Evolutionary conservation across 2,888 invertebrate genomes (phyloP).

Genomic region (Cantharis nigra): DNA sequence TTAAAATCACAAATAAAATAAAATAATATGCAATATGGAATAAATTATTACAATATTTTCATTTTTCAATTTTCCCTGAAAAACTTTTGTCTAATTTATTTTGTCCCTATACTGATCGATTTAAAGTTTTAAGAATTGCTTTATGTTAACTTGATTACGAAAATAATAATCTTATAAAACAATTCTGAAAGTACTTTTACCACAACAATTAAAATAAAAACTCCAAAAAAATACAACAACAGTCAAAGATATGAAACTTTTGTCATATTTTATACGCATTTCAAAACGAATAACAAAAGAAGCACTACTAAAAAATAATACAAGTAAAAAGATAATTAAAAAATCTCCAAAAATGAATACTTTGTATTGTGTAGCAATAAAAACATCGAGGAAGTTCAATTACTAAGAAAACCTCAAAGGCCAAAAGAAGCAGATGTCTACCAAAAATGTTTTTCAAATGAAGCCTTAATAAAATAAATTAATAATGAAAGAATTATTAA

Average conservation of each 20-base stretch:
- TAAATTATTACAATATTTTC: too few species aligned
- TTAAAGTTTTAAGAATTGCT: too few species aligned
- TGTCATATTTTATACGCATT: background rate
- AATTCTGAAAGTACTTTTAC: too few species aligned
- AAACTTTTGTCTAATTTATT: too few species aligned
- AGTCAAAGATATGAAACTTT: background rate
- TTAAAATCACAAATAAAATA: background rate
- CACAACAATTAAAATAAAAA: background rate
- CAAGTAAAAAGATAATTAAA: background rate
- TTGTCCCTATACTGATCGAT: too few species aligned
- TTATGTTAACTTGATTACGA: too few species aligned
- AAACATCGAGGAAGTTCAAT: too few species aligned
- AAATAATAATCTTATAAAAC: too few species aligned
- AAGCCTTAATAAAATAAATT: background rate
- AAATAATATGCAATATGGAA: background rate
- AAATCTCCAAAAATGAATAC: background rate
- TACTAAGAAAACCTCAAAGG: background rate
- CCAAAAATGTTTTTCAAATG: background rate
- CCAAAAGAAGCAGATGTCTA: background rate
- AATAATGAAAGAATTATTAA: background rate
- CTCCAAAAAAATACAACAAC: background rate
- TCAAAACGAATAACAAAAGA: background rate
- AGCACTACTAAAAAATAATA: too few species aligned
- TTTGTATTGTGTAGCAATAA: too few species aligned
- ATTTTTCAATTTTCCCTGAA: background rate